These are phyloP conservation scores for Gymnothorax reevesii DNA, from an alignment of 2,797 vertebrate species.

Conservation along the genomic window DNA sequence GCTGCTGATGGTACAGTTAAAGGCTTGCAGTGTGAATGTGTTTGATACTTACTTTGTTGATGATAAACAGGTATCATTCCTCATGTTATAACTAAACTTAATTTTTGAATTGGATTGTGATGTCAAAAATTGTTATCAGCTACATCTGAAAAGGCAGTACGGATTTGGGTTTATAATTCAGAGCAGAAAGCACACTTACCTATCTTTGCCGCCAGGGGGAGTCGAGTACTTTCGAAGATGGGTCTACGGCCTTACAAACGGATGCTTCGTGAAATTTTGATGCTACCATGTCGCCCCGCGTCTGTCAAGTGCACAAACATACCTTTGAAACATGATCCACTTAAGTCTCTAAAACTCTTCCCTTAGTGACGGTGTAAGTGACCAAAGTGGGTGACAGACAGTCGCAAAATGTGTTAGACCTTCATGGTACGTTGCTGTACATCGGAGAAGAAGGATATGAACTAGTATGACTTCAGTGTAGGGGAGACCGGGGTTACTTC, in stretches of 20 bases:
- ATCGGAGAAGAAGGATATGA: slow-evolving; percentile 5
- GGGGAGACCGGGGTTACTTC: too few species aligned
- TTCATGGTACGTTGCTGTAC: background rate
- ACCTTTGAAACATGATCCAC: slow-evolving; percentile 21
- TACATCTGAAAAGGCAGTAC: slow-evolving; percentile 36
- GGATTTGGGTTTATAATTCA: slow-evolving; percentile 54
- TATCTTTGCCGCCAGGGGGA: slow-evolving; percentile 65
- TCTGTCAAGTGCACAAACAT: slow-evolving; percentile 22
- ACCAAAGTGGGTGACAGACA: background rate
- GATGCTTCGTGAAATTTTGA: slow-evolving; percentile 35
- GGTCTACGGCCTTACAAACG: slow-evolving; percentile 32
- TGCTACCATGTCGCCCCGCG: slow-evolving; percentile 6
- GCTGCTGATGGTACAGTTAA: slow-evolving; percentile 82
- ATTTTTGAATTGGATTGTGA: slow-evolving; percentile 90
- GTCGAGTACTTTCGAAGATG: slow-evolving; percentile 41
- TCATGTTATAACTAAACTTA: slow-evolving; percentile 89
- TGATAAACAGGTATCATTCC: slow-evolving; percentile 88
- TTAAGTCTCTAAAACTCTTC: slow-evolving; percentile 18
- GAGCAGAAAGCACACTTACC: slow-evolving; percentile 32
- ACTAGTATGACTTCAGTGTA: slow-evolving; percentile 3
- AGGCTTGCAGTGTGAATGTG: slow-evolving; percentile 86
- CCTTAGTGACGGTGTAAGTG: slow-evolving; percentile 12
- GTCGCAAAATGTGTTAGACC: background rate
- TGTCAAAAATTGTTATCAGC: slow-evolving; percentile 78
- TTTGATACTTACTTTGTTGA: slow-evolving; percentile 86